phyloP scores from a whole-genome alignment of 2,888 invertebrate genomes.

The Ornithoptera priamus region DNA sequence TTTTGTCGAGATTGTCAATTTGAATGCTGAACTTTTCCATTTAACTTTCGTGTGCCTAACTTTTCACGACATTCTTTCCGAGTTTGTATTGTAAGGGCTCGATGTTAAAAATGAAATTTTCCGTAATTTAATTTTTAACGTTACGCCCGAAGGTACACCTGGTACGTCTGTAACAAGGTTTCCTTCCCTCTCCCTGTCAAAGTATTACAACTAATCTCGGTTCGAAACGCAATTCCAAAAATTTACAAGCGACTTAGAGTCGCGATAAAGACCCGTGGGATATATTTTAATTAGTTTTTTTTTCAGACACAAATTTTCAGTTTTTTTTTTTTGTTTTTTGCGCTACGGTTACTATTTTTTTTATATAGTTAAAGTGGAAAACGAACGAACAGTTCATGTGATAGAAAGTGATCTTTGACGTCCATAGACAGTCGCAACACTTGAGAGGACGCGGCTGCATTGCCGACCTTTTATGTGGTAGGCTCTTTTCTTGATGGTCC shows the following conservation, averaged over 20 bases:
- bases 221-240: constrained; percentile 19
- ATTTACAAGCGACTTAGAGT: constrained; percentile 18
- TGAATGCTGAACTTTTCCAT: constrained; percentile 72
- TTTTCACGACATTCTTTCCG: constrained; percentile 63
- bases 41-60: constrained; percentile 67
- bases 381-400: no score
- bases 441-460: no score
- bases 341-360: no score
- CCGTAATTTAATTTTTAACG: constrained; percentile 43
- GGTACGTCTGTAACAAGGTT: constrained; percentile 30
- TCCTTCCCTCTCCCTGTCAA: neutral
- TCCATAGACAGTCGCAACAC: no score
- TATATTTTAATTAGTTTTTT: neutral
- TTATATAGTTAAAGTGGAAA: no score
- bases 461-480: no score
- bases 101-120: constrained; percentile 55
- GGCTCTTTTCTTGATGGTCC: no score
- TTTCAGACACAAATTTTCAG: neutral
- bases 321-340: no score
- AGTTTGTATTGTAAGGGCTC: constrained; percentile 52
- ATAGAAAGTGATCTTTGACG: no score
- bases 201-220: constrained; percentile 15
- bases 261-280: constrained; percentile 1
- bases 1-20: constrained; percentile 70
- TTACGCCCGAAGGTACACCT: constrained; percentile 32